A percentile compares a stretch with the other conserved stretches of the same genome.
These are phyloP conservation scores for Lagopus leucura DNA, from an alignment of 2,113 vertebrate species.

Conservation along the genomic window DNA sequence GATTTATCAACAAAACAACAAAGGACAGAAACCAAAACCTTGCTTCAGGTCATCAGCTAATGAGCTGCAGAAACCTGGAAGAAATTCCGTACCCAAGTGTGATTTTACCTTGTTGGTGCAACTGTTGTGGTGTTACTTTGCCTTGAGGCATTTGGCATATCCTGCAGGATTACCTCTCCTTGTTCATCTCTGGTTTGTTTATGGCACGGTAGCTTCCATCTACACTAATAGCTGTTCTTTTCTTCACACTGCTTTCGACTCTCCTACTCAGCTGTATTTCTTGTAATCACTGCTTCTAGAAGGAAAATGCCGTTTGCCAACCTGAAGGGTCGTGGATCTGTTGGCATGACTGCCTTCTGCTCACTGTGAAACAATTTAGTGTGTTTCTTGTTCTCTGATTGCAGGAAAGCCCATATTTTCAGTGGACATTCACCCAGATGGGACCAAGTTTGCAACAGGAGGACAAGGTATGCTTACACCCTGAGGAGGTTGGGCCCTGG, in stretches of 20 bases:
- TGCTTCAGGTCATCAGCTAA: conserved; percentile 2
- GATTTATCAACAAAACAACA: background rate
- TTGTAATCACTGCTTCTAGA: background rate
- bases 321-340: background rate
- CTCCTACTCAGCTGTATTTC: background rate
- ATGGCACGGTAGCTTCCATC: background rate
- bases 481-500: background rate
- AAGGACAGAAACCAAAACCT: background rate
- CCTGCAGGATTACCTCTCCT: background rate
- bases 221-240: background rate
- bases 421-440: conserved; percentile 98
- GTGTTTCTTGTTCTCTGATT: conserved; percentile 30
- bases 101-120: background rate
- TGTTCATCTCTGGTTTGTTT: background rate
- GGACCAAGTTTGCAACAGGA: conserved; percentile 98
- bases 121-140: background rate
- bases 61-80: background rate
- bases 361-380: background rate
- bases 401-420: conserved; percentile 99
- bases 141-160: background rate
- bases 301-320: background rate
- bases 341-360: background rate
- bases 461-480: conserved; percentile 87
- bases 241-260: background rate
- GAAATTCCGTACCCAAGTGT: background rate